Percentiles rank a stretch among this genome's conserved stretches.
phyloP scores from a whole-genome alignment of 1,140 invertebrate genomes.

The Manduca sexta region DNA sequence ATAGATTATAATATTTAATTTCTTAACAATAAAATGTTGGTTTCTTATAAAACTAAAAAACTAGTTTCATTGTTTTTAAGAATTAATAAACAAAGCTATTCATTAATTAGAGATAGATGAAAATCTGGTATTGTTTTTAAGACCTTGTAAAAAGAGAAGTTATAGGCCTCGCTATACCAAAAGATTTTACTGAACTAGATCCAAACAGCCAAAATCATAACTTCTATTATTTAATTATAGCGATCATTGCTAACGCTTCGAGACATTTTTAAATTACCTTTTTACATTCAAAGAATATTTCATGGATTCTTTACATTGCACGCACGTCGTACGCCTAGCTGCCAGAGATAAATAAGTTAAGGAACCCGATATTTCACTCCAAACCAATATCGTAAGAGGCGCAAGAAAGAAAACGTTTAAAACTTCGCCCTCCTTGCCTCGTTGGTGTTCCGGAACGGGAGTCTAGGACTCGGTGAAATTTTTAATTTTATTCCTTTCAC shows the following conservation, averaged over 20 bases:
- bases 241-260: constrained; percentile 14
- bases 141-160: too few relatives aligned
- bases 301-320: constrained; percentile 28
- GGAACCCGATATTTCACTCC: constrained; percentile 46
- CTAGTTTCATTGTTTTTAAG: too few relatives aligned
- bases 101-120: too few relatives aligned
- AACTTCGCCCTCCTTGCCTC: constrained; percentile 18
- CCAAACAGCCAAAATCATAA: not conserved
- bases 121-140: too few relatives aligned
- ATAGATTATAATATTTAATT: too few relatives aligned
- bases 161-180: too few relatives aligned
- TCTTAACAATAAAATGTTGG: too few relatives aligned
- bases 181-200: too few relatives aligned
- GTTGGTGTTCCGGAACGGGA: constrained; percentile 11
- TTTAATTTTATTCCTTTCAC: not conserved
- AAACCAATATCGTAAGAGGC: constrained; percentile 48
- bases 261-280: constrained; percentile 24
- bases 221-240: constrained; percentile 16
- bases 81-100: too few relatives aligned
- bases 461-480: not conserved
- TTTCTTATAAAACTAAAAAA: too few relatives aligned
- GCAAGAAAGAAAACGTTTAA: constrained; percentile 27
- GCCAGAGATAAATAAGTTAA: constrained; percentile 52
- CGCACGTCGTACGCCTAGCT: constrained; percentile 39
- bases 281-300: constrained; percentile 29